Base-by-base conservation (phyloP, 2,113 vertebrate genomes). In the Rhodinocichla rosea region DNA sequence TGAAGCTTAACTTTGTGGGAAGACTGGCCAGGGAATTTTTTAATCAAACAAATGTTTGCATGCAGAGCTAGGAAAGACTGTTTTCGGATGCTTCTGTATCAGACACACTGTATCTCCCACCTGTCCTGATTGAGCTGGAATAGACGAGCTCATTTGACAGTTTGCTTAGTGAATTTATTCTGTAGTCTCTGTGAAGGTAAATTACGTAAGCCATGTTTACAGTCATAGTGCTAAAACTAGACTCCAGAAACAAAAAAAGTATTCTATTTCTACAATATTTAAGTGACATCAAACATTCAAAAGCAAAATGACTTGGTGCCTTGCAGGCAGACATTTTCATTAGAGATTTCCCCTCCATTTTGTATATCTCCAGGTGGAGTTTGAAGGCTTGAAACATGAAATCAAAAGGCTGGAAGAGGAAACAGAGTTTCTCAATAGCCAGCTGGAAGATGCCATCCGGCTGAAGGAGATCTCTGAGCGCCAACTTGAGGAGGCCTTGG, bases 351-450 rank as follows among this genome's bases (percentile, higher is more conserved):
- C 4, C 3, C 1, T 21, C 30, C 30, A 33, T 16, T 82, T 76
- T 91, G 15, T 87, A 0, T 93, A 13, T 90, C 56, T 78, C 21
- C 90, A 99, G 99, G 99, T 99, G 96, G 99, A 99, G 95, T 99
- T 99, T 83, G 99, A 99, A 98, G 99, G 99, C 77, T 98, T 99
- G 39, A 99, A 99, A 86, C 99, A 99, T 78, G 99, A 99, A 97
- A 99, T 99, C 97, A 99, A 99, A 70, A 98, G 99, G 30, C 97
- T 99, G 11, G 99, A 99, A 95, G 99, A 99, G 73, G 99, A 99
- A 93, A 98, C 98, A 0, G 99, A 99, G 97, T 99, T 98, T 92
- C 98, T 99, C 8, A 99, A 99, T 95, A 99, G 99, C 97, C 99
- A 99, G 92, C 97, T 99, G 87, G 99, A 99, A 92, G 99, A 99